Conservation (phyloP, 2,113 vertebrate species). For the Upupa epops region DNA sequence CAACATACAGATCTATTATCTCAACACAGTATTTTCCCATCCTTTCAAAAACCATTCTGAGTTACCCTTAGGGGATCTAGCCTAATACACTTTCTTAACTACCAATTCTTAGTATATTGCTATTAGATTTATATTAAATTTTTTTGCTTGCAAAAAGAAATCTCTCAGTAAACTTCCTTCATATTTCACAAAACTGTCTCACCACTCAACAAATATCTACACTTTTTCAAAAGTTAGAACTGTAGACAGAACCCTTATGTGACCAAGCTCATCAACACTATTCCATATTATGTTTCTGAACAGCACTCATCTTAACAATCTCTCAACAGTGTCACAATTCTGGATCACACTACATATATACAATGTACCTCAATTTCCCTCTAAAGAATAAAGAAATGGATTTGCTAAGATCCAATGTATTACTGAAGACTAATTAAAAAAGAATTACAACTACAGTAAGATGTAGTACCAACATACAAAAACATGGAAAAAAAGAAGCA, state of each 20-base stretch:
- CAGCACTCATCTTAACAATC: not conserved
- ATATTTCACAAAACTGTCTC: not conserved
- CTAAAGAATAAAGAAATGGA: not conserved
- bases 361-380: not conserved
- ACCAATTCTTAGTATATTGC: not conserved
- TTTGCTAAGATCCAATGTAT: not conserved
- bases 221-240: not conserved
- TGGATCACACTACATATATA: not conserved
- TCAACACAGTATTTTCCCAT: not conserved
- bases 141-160: not conserved
- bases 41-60: not conserved
- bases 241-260: not conserved
- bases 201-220: not conserved
- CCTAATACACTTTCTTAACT: not conserved
- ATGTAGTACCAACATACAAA: not conserved
- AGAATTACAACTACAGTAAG: not conserved
- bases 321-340: not conserved
- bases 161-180: not conserved
- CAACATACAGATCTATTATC: not conserved
- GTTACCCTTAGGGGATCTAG: not conserved
- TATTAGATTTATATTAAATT: too few relatives aligned
- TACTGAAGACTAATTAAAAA: not conserved
- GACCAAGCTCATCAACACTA: not conserved
- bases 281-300: not conserved
- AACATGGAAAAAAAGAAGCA: rapidly evolving